Conservation (phyloP, 2,888 invertebrate genomes). For the Antheraea yamamai region DNA sequence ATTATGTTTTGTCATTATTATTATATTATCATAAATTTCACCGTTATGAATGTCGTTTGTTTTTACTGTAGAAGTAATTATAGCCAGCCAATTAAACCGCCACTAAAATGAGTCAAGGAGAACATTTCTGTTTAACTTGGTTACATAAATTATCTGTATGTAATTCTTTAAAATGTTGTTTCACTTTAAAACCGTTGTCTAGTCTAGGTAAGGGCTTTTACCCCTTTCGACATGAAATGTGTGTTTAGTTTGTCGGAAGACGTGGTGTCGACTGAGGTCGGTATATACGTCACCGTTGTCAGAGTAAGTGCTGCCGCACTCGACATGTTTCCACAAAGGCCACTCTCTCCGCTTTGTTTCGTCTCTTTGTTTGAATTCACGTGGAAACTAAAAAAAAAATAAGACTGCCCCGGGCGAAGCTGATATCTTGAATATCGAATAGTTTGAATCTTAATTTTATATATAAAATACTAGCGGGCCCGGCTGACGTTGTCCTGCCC, state of each 20-base stretch:
- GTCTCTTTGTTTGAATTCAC: constrained; percentile 76
- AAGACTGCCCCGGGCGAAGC: constrained; percentile 47
- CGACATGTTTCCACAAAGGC: constrained; percentile 71
- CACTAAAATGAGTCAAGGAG: neutral
- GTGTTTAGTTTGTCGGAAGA: constrained; percentile 30
- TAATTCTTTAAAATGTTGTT: neutral
- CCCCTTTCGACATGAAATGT: constrained; percentile 19
- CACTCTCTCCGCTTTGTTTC: constrained; percentile 78
- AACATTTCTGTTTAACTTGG: neutral
- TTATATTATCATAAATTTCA: neutral
- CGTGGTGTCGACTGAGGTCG: constrained; percentile 38
- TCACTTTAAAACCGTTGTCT: neutral
- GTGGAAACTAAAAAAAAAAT: constrained; percentile 55
- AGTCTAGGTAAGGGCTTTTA: neutral
- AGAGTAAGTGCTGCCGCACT: constrained; percentile 72
- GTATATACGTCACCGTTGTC: constrained; percentile 61
- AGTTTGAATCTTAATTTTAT: neutral
- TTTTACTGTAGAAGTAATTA: neutral
- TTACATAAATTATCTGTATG: neutral
- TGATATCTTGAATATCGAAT: constrained; percentile 28
- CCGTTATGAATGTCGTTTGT: neutral
- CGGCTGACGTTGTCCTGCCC: too few relatives aligned
- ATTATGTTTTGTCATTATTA: neutral
- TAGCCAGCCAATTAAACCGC: neutral
- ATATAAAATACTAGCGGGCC: too few relatives aligned